Percentiles rank a stretch among this genome's conserved stretches.
These are phyloP conservation scores for Pseudomyrmex flavicornis DNA, from an alignment of 1,140 invertebrate genomes.

Conservation along the genomic window DNA sequence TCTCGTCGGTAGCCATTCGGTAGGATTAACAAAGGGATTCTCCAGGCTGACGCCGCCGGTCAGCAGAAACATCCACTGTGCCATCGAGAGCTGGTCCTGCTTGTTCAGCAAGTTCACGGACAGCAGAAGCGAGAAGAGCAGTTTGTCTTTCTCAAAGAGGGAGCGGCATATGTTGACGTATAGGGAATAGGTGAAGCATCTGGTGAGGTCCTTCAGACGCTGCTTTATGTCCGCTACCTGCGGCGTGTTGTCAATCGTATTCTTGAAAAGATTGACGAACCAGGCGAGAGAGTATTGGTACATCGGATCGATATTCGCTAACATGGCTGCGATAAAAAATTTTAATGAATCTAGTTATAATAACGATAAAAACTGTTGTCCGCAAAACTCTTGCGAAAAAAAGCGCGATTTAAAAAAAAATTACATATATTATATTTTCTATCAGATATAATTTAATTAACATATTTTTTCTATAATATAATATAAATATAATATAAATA, in stretches of 20 bases:
- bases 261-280: constrained; percentile 96
- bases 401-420: background rate
- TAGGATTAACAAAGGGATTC: constrained; percentile 91
- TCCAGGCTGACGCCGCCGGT: constrained; percentile 94
- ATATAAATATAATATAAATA: background rate
- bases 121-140: constrained; percentile 95
- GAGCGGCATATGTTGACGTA: constrained; percentile 97
- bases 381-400: background rate
- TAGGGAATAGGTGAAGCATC: constrained; percentile 95
- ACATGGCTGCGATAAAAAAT: constrained; percentile 86
- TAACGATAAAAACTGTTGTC: background rate
- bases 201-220: constrained; percentile 90
- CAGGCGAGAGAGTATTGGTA: constrained; percentile 98
- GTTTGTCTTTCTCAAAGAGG: constrained; percentile 97
- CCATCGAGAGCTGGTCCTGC: constrained; percentile 88
- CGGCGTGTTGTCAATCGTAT: constrained; percentile 96
- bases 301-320: constrained; percentile 98
- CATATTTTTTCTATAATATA: background rate
- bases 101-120: constrained; percentile 94
- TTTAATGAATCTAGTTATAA: background rate
- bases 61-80: constrained; percentile 95
- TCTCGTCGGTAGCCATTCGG: constrained; percentile 90
- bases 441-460: background rate
- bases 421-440: background rate
- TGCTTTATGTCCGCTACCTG: constrained; percentile 92